phyloP scores from a whole-genome alignment of 2,797 vertebrate species.

The Erethizon dorsatum region DNA sequence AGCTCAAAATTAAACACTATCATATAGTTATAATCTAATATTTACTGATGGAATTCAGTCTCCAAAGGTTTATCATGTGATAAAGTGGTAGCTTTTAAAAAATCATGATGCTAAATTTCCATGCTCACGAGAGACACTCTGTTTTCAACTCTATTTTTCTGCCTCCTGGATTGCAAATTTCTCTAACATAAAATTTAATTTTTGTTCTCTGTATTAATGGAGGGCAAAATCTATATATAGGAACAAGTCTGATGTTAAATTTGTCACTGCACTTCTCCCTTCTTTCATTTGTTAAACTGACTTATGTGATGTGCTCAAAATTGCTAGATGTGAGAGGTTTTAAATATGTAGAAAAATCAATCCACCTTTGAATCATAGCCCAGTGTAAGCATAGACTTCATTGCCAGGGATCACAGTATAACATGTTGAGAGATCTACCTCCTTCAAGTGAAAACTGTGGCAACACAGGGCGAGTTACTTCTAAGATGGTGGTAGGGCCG shows the following conservation, averaged over 20 bases:
- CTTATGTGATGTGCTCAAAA: constrained; percentile 12
- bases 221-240: not conserved
- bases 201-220: not conserved
- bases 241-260: not conserved
- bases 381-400: not conserved
- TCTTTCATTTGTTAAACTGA: not conserved
- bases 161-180: not conserved
- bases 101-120: not conserved
- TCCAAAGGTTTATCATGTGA: not conserved
- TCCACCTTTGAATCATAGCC: not conserved
- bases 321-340: not conserved
- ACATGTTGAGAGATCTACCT: not conserved
- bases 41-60: not conserved
- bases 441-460: not conserved
- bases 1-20: constrained; percentile 58
- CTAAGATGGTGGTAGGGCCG: not conserved
- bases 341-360: not conserved
- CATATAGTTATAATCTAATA: not conserved
- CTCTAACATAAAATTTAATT: not conserved
- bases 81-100: constrained; percentile 14
- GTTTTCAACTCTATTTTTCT: not conserved
- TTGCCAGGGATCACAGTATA: not conserved
- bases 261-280: not conserved
- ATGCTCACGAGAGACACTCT: not conserved
- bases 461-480: not conserved